Evolutionary conservation across 2,113 vertebrate species (phyloP), one percentile per base, ranked within the genome.

Genomic region (Trematomus loennbergii): DNA sequence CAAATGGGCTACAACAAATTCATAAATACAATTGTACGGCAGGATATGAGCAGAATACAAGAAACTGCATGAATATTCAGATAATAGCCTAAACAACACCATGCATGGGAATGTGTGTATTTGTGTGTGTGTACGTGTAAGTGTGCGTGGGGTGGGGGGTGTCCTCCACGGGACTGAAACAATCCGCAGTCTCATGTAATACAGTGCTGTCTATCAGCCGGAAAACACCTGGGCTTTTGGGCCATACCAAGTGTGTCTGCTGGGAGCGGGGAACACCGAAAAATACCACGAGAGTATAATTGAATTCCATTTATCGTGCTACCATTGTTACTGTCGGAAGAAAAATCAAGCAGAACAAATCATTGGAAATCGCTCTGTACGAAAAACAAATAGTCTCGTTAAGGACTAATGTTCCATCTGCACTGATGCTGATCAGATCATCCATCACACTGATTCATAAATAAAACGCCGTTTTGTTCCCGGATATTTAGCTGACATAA

Each of bases 121-220:
- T 59, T 33, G 5, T 16, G n/a, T 12, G 59, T 33, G 50, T 49
- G 74, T 0, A 17, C 8, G 12, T 66, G 72, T 20, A 54, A 3
- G 5, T 49, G 75, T 5, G 48, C 17, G 25, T 60, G 50, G 29
- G 29, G 64, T 71, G 69, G 29, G 48, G 77, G 80, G 64, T 64
- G 46, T 71, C 89, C 92, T 86, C 66, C 48, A 72, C 60, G 84
- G 87, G 79, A 84, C 70, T 79, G 68, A 78, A 80, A 85, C 88
- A 73, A 89, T 77, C 91, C 88, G 93, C 93, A 91, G 82, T 87
- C 89, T 92, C 87, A 49, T 89, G 88, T 83, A 90, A 76, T 59
- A 69, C 82, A 79, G 85, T 54, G 88, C 64, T 70, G 78, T 55
- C 73, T 65, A 68, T 83, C 85, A 77, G 75, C 57, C 36, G 79